phyloP scores from a whole-genome alignment of 2,113 vertebrate species.

The Arvicanthis niloticus region DNA sequence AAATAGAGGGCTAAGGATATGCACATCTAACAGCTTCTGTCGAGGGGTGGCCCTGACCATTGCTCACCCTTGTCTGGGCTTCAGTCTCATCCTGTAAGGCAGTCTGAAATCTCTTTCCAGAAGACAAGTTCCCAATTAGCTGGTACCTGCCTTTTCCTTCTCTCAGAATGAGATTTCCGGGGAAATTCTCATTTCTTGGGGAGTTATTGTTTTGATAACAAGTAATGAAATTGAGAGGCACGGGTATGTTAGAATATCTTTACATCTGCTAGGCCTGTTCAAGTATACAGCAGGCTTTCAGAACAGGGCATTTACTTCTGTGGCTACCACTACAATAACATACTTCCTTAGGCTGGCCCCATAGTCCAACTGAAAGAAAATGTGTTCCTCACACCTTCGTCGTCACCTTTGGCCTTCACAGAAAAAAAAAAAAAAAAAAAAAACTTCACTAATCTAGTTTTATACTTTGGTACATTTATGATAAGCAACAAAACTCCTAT shows the following conservation, averaged over 20 bases:
- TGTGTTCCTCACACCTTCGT: fast-evolving
- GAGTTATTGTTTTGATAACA: neutral
- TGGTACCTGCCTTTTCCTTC: neutral
- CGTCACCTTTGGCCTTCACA: neutral
- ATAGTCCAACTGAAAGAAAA: neutral
- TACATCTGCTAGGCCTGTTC: neutral
- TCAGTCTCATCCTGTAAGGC: neutral
- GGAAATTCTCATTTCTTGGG: neutral
- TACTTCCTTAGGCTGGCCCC: neutral
- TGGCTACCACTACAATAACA: neutral
- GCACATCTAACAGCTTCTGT: neutral
- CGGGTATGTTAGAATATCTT: neutral
- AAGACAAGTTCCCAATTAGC: neutral
- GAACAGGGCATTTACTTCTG: neutral
- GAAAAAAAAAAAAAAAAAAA: no score
- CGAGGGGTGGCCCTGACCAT: neutral
- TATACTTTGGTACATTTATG: neutral
- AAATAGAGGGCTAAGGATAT: neutral
- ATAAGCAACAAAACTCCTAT: neutral
- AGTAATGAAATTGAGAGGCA: neutral
- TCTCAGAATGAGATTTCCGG: neutral
- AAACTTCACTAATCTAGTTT: neutral
- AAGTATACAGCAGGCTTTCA: neutral
- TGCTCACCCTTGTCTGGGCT: neutral
- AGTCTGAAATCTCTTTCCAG: neutral